Conservation (phyloP, 2,113 vertebrate genomes). For the Psophia crepitans region DNA sequence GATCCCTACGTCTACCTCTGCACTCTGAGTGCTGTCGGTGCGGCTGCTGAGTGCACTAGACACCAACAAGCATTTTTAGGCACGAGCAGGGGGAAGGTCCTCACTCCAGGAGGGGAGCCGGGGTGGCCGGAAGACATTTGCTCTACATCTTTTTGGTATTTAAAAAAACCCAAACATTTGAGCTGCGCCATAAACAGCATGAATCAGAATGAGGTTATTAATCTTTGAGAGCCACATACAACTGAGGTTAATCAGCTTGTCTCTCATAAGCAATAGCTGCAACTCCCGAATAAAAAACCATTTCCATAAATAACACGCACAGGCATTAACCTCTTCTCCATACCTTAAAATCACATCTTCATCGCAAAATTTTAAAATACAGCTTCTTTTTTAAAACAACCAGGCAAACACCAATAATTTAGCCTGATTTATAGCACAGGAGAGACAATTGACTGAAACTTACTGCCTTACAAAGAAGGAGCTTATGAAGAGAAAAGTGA, state of each 20-base stretch:
- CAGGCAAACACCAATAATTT: neutral
- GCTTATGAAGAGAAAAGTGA: neutral
- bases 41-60: neutral
- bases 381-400: neutral
- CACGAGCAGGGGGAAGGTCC: neutral
- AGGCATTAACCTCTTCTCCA: neutral
- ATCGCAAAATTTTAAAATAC: neutral
- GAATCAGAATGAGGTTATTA: neutral
- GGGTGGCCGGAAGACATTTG: neutral
- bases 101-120: neutral
- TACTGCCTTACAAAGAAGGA: neutral
- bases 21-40: neutral
- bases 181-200: neutral
- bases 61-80: neutral
- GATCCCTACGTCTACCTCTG: neutral
- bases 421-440: neutral
- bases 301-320: neutral
- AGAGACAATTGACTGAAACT: neutral
- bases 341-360: neutral
- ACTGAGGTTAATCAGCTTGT: constrained; percentile 9
- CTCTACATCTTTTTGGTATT: neutral
- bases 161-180: neutral
- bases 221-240: neutral
- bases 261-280: neutral
- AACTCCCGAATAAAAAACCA: neutral